Evolutionary conservation across 2,797 vertebrate genomes (phyloP).

Genomic region (Malurus leucopterus): DNA sequence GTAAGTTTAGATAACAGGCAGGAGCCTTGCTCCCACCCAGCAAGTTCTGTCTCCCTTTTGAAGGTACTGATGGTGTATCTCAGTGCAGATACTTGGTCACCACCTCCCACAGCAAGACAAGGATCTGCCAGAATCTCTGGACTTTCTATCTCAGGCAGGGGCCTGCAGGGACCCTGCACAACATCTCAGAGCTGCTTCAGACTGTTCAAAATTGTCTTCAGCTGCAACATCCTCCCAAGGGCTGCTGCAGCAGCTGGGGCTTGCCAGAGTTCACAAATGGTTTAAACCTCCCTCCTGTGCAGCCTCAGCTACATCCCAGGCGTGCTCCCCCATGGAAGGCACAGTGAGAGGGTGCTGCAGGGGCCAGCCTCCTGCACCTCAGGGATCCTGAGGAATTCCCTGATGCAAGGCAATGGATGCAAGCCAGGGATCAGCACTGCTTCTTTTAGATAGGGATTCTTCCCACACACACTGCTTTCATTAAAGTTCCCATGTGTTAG

Average conservation of each 20-base stretch:
- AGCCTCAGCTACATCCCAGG: neutral
- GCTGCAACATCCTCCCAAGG: neutral
- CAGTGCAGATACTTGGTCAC: neutral
- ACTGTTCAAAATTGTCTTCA: neutral
- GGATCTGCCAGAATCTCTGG: rapidly evolving
- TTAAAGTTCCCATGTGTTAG: neutral
- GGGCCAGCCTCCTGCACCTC: neutral
- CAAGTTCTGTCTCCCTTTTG: neutral
- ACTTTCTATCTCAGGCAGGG: neutral
- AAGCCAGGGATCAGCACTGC: neutral
- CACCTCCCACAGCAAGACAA: neutral
- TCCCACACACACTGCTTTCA: rapidly evolving
- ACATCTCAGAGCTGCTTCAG: neutral
- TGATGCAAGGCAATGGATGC: neutral
- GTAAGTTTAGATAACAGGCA: neutral
- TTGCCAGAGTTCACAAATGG: neutral
- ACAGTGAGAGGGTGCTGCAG: rapidly evolving
- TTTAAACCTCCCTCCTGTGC: neutral
- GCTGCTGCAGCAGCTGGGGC: neutral
- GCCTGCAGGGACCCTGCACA: neutral
- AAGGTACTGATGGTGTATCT: rapidly evolving
- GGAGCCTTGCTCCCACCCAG: neutral
- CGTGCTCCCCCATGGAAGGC: rapidly evolving
- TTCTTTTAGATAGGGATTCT: neutral
- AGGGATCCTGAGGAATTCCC: neutral